phyloP scores from a whole-genome alignment of 2,113 vertebrate species.

The Chauna torquata region DNA sequence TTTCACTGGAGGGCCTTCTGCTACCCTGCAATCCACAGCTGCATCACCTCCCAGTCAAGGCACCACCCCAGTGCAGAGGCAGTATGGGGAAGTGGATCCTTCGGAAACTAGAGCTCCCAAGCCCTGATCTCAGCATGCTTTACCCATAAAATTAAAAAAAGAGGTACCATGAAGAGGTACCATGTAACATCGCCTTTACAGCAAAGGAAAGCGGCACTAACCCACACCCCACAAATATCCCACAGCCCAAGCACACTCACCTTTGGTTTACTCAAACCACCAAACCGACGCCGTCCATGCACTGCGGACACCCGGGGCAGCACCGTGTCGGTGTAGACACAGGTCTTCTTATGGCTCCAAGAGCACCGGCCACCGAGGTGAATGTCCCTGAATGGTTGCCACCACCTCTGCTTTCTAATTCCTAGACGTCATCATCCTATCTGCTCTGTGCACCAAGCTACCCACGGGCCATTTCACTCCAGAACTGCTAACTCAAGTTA shows the following conservation, averaged over 20 bases:
- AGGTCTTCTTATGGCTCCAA: neutral
- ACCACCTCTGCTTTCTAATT: neutral
- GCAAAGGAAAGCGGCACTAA: neutral
- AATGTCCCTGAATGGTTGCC: neutral
- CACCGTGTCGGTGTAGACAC: neutral
- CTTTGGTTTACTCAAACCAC: neutral
- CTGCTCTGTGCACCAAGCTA: neutral
- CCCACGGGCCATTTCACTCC: neutral
- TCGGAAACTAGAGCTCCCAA: neutral
- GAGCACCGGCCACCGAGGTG: neutral
- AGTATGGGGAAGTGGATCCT: neutral
- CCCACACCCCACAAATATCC: neutral
- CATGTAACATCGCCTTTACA: too few species aligned
- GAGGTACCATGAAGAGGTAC: too few species aligned
- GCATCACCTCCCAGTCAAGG: neutral
- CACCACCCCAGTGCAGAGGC: neutral
- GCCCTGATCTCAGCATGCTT: neutral
- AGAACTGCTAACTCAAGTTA: neutral
- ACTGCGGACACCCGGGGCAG: neutral
- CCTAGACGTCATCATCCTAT: neutral
- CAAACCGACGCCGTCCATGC: accelerated
- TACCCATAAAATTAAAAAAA: neutral
- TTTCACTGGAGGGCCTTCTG: neutral
- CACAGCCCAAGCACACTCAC: neutral
- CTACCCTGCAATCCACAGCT: neutral